A percentile compares a stretch with the other conserved stretches of the same genome.
phyloP scores from a whole-genome alignment of 2,113 vertebrate species.

The Numenius arquata region DNA sequence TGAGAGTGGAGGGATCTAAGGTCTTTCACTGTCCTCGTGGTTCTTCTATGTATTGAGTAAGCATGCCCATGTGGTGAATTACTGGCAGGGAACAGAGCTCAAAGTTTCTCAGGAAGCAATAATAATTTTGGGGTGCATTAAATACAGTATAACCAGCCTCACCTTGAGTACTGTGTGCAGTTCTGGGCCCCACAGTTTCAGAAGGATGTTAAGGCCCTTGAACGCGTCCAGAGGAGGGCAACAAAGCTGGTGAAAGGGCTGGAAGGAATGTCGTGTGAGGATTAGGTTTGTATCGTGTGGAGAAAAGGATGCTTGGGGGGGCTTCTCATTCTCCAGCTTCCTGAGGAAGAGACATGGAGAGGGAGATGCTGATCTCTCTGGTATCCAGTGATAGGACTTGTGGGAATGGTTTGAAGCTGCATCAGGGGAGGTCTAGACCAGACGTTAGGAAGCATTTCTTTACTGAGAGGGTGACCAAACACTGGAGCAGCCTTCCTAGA shows the following conservation, averaged over 20 bases:
- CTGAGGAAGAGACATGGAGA: background rate
- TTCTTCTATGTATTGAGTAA: background rate
- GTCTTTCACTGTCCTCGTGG: background rate
- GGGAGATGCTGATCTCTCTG: background rate
- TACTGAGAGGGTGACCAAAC: background rate
- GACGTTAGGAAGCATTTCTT: background rate
- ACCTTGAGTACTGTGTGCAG: background rate
- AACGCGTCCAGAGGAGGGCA: background rate
- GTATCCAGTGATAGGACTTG: rapidly evolving
- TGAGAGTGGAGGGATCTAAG: background rate
- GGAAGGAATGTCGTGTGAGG: background rate
- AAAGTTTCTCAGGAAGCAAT: background rate
- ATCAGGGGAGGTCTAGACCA: background rate
- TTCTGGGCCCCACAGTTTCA: background rate
- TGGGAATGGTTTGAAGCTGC: background rate
- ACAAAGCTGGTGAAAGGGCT: background rate
- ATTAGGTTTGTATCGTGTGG: background rate
- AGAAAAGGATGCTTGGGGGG: background rate
- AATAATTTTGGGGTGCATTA: background rate
- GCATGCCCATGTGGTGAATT: background rate
- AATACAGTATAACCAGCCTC: background rate
- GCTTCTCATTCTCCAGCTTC: background rate
- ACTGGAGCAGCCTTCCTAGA: background rate
- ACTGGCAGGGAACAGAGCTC: background rate
- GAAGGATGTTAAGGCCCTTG: background rate